Evolutionary conservation across 2,797 vertebrate species (phyloP), one percentile per base, ranked within the genome.

Genomic region (Lithobates pipiens): DNA sequence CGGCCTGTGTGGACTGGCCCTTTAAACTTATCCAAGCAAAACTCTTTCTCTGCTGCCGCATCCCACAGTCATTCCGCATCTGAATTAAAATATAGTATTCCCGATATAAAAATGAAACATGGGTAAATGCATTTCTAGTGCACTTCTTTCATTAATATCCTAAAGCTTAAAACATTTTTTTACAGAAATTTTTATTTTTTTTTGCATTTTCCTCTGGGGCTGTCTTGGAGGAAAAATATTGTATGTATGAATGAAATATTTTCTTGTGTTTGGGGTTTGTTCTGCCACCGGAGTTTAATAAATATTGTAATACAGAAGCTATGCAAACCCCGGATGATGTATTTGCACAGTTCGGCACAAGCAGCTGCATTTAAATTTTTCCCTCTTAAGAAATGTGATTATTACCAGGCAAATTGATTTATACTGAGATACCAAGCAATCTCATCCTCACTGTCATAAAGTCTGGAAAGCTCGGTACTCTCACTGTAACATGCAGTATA

Each of bases 241-340:
- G 39, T 67, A 23, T 13, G 15, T 70, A 39, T 57, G 36, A 39
- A 71, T 46, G 63, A 76, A 77, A 77, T 76, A 84, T 69, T 57
- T 76, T 3, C 63, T 42, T 42, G n/a, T 84, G 23, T 77, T 42
- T 83, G 61, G 21, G 10, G 36, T 63, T 57, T 72, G 39, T 46
- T 34, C 70, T 72, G 36, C 68, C 76, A 65, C 83, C 3, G 23
- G 54, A 79, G 76, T 68, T 74, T 74, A 67, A 80, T 85, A 80
- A 85, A 75, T 85, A 75, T 85, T 54, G 54, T 68, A 75, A 50
- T 8, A 16, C n/a, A 67, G 61, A 68, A 75, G 73, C 8, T 39
- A 79, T 80, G 76, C 70, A 80, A 85, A 36, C 10, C 50, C 21
- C 54, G 7, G 39, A 80, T 80, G 83, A 85, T 80, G 9, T 73